These are phyloP conservation scores for Cygnus olor DNA, from an alignment of 2,797 vertebrate species.

Conservation along the genomic window DNA sequence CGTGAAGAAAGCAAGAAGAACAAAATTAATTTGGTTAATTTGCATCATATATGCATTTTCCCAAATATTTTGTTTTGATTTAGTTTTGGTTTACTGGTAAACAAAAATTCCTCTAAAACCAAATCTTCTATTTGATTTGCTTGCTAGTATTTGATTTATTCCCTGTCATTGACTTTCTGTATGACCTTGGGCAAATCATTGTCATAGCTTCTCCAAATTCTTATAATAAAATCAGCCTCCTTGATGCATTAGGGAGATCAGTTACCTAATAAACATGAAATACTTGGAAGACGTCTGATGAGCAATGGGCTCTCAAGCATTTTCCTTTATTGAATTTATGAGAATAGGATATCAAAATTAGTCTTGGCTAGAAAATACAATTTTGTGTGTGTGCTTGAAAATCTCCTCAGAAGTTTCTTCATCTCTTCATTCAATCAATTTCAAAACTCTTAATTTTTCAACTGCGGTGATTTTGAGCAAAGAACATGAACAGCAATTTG, in stretches of 20 bases:
- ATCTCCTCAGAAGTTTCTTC: not conserved
- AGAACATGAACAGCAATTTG: not conserved
- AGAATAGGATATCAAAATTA: slow-evolving; percentile 15
- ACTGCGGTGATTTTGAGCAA: not conserved
- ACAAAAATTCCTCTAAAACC: slow-evolving; percentile 19
- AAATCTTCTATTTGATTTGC: slow-evolving; percentile 35
- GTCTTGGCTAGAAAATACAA: not conserved
- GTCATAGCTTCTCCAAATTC: not conserved
- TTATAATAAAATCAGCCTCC: slow-evolving; percentile 47
- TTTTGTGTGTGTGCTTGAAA: not conserved
- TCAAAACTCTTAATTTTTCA: not conserved
- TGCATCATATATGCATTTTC: not conserved
- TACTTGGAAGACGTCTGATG: slow-evolving; percentile 41
- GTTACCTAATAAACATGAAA: slow-evolving; percentile 55
- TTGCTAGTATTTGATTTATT: not conserved
- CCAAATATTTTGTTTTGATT: slow-evolving; percentile 13
- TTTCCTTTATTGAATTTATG: slow-evolving; percentile 48
- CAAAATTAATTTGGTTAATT: not conserved
- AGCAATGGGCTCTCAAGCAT: slow-evolving; percentile 28
- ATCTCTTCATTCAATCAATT: not conserved
- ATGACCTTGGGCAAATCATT: slow-evolving; percentile 47
- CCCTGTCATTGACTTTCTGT: not conserved
- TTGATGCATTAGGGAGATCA: slow-evolving; percentile 42
- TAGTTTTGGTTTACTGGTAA: slow-evolving; percentile 3
- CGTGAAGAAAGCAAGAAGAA: not conserved